phyloP scores from a whole-genome alignment of 2,888 invertebrate genomes.

The Nephrotoma guestfalica region DNA sequence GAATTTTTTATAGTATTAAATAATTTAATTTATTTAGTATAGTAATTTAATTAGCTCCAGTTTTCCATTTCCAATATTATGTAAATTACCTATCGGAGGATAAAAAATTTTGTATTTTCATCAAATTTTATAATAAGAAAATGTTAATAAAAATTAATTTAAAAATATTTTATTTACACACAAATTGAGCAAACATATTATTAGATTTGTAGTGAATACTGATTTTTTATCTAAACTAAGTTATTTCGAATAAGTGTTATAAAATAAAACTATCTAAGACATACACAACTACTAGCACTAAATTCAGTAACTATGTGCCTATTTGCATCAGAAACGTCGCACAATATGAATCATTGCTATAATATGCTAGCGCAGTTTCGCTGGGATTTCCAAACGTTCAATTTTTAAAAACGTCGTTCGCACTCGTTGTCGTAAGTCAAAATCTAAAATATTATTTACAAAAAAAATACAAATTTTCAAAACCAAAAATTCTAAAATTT shows the following conservation, averaged over 20 bases:
- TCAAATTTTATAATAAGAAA: neutral
- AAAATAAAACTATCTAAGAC: neutral
- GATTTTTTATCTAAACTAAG: neutral
- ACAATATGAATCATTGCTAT: neutral
- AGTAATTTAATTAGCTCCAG: neutral
- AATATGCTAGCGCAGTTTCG: neutral
- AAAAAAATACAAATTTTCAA: neutral
- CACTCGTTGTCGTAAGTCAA: neutral
- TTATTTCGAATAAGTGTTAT: neutral
- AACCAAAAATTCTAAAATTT: neutral
- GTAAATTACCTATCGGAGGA: neutral
- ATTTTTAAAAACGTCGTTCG: neutral
- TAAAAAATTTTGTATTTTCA: neutral
- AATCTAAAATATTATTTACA: neutral
- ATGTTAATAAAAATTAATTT: neutral
- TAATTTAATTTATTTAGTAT: neutral
- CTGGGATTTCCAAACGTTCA: neutral
- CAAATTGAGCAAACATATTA: neutral
- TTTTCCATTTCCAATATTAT: neutral
- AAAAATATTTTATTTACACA: neutral
- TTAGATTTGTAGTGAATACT: neutral
- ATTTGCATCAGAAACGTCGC: neutral
- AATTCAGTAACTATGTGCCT: neutral
- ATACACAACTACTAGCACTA: neutral
- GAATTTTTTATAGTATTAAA: neutral